These are phyloP conservation scores for Novumbra hubbsi DNA, from an alignment of 2,797 vertebrate species.

Conservation along the genomic window DNA sequence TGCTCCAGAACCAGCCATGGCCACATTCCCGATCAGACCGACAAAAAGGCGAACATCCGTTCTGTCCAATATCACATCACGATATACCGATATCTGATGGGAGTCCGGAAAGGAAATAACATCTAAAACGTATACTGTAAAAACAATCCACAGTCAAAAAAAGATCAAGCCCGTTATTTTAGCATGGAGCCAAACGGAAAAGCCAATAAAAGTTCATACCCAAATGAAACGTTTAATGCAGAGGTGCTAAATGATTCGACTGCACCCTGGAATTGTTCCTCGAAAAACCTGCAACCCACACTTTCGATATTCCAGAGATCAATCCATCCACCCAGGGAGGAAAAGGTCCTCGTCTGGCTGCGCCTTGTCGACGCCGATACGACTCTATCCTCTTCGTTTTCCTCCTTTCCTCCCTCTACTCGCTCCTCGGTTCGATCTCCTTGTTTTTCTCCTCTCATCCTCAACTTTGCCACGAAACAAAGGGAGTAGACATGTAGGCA, in stretches of 20 bases:
- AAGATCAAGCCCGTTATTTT: background rate
- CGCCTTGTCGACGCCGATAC: constrained; percentile 4
- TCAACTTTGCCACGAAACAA: background rate
- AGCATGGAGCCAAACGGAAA: background rate
- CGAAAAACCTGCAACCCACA: background rate
- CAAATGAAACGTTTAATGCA: background rate
- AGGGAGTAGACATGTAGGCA: too few relatives aligned
- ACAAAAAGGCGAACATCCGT: constrained; percentile 32
- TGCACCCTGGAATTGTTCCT: background rate
- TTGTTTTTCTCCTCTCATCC: too few relatives aligned
- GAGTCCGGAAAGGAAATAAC: constrained; percentile 3
- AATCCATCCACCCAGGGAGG: constrained; percentile 6
- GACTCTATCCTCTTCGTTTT: background rate
- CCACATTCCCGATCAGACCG: constrained; percentile 58
- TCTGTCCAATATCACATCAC: constrained; percentile 48
- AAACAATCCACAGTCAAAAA: background rate
- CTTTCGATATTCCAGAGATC: constrained; percentile 9
- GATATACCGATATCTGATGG: background rate
- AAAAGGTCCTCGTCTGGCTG: background rate
- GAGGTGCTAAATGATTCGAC: background rate
- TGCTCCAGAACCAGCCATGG: constrained; percentile 74
- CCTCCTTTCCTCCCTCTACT: background rate
- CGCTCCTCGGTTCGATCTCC: too few relatives aligned
- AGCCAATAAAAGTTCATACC: background rate
- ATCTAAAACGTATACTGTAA: background rate